Evolutionary conservation across 2,113 vertebrate genomes (phyloP), one percentile per base, ranked within the genome.

Genomic region (Sander vitreus): DNA sequence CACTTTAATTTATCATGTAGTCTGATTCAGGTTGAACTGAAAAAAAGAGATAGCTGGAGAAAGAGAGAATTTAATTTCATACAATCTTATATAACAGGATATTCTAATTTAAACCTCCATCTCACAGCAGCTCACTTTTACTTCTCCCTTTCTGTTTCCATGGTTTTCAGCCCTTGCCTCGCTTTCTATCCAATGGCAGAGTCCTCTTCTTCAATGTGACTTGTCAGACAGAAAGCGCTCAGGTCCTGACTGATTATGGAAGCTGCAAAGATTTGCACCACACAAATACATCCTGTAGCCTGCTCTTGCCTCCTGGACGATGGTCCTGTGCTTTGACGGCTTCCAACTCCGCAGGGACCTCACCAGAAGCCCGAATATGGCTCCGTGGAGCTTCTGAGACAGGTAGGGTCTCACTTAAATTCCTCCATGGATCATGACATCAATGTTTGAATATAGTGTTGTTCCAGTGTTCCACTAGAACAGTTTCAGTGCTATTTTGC

Each of bases 321-420:
- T 92, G 80, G 73, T 84, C 73, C 65, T 95, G 94, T 30, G 19
- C 65, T 11, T 73, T 94, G 65, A 89, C 88, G 0, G 90, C 88
- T 5, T 85, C 86, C 55, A 95, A 91, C 73, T 91, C 91, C 11
- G 94, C 74, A 1, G 94, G 94, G 2, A 45, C 73, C 0, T 95
- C 94, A 1, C 91, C 93, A 1, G 3, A 76, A 33, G 88, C 91
- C 13, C n/a, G 15, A 1, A 58, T 94, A 36, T 73, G 76, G 85
- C 45, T 94, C 58, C 81, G 57, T 1, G 72, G 75, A 45, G 33
- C 83, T 8, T 60, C 55, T 2, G 88, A 92, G 3, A 71, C 55
- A 81, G 91, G 91, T 91, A 25, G 8, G n/a, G 10, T 18, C 8
- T 55, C 25, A 64, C 23, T 33, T 27, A 1, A 43, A 18, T 11